Evolutionary conservation across 2,797 vertebrate genomes (phyloP).

Genomic region (Peromyscus nudipes): DNA sequence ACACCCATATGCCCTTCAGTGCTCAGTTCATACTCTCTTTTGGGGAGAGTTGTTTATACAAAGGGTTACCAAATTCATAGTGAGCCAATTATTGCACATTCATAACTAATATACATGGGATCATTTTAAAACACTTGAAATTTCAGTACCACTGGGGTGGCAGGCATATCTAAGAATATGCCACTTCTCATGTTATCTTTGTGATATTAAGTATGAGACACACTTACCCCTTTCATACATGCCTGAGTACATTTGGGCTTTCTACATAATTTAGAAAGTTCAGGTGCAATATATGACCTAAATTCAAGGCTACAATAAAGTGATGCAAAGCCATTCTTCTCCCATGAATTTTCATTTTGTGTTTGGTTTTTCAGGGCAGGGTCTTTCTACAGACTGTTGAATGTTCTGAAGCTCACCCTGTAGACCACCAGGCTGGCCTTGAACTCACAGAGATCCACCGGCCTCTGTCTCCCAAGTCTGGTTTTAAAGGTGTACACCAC

Average conservation of each 20-base stretch:
- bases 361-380: background rate
- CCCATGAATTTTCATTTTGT: background rate
- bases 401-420: background rate
- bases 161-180: conserved; percentile 54
- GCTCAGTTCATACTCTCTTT: conserved; percentile 87
- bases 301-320: conserved; percentile 42
- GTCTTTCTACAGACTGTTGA: background rate
- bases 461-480: background rate
- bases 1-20: conserved; percentile 88
- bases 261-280: conserved; percentile 56
- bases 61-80: conserved; percentile 82
- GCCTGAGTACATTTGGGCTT: conserved; percentile 23
- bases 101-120: conserved; percentile 45
- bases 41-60: conserved; percentile 86
- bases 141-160: conserved; percentile 19
- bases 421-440: background rate
- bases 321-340: conserved; percentile 47
- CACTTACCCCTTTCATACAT: background rate
- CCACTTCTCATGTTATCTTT: conserved; percentile 37
- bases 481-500: background rate
- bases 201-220: background rate
- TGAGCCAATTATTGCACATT: conserved; percentile 63
- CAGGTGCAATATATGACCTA: background rate
- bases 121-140: conserved; percentile 57
- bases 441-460: background rate